These are phyloP conservation scores for Hipposideros armiger DNA, from an alignment of 2,113 vertebrate genomes.

Conservation along the genomic window DNA sequence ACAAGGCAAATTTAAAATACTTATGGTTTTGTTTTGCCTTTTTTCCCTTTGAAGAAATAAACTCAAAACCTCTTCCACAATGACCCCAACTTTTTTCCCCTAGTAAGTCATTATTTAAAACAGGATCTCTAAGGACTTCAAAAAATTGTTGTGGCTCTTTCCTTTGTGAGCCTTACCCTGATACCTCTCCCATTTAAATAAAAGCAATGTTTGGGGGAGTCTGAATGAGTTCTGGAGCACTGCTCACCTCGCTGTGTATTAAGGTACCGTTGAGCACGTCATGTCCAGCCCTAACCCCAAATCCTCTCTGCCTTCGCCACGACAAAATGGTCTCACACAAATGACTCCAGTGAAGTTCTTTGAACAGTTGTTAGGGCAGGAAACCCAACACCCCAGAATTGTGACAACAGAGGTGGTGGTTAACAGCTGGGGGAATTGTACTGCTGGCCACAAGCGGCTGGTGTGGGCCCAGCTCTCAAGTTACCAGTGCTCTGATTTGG, in stretches of 20 bases:
- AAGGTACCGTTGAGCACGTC: rapidly evolving
- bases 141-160: background rate
- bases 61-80: background rate
- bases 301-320: background rate
- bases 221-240: background rate
- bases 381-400: constrained; percentile 57
- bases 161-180: background rate
- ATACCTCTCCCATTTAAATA: constrained; percentile 29
- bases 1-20: background rate
- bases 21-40: background rate
- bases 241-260: background rate
- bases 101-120: background rate
- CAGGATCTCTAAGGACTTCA: background rate
- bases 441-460: background rate
- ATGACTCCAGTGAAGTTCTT: background rate
- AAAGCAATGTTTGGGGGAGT: background rate
- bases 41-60: constrained; percentile 25
- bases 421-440: constrained; percentile 26
- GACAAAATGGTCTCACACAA: background rate
- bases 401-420: background rate
- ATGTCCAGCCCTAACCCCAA: background rate
- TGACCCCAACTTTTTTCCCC: background rate
- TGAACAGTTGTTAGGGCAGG: constrained; percentile 43
- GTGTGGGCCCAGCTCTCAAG: background rate
- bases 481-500: constrained; percentile 18